These are phyloP conservation scores for Dichetophora obliterata DNA, from an alignment of 2,888 invertebrate species.

Conservation along the genomic window DNA sequence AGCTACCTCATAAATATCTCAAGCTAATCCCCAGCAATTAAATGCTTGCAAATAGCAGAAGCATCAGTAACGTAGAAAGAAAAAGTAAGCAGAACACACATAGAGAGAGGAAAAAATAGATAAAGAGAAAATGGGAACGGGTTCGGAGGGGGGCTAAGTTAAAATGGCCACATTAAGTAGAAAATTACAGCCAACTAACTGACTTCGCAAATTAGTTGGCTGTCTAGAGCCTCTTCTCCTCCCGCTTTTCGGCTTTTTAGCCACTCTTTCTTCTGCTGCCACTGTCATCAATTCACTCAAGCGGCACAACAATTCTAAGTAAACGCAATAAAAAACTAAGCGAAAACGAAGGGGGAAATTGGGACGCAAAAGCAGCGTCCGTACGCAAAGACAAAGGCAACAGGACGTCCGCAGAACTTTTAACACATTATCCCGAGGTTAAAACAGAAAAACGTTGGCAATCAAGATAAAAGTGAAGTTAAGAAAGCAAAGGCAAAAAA, in stretches of 20 bases:
- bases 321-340: conserved; percentile 23
- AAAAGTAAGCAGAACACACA: neutral
- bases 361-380: conserved; percentile 41
- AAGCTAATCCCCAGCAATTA: conserved; percentile 10
- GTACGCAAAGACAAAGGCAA: neutral
- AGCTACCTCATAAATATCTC: conserved; percentile 9
- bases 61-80: too few relatives aligned
- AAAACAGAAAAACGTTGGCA: conserved; percentile 24
- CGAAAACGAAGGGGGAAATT: conserved; percentile 51
- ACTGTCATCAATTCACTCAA: conserved; percentile 58
- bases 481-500: neutral
- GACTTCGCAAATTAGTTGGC: conserved; percentile 24
- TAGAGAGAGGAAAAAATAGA: neutral
- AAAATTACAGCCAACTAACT: conserved; percentile 38
- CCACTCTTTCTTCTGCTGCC: neutral
- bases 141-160: neutral
- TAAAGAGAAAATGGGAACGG: too few relatives aligned
- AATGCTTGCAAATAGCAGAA: neutral
- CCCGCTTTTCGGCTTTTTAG: too few relatives aligned
- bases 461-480: conserved; percentile 18
- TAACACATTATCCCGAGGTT: conserved; percentile 36
- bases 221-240: neutral
- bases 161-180: conserved; percentile 55
- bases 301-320: conserved; percentile 53
- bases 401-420: conserved; percentile 30